These are phyloP conservation scores for Drosophila nikananu DNA, from an alignment of 1,140 invertebrate species.

Conservation along the genomic window DNA sequence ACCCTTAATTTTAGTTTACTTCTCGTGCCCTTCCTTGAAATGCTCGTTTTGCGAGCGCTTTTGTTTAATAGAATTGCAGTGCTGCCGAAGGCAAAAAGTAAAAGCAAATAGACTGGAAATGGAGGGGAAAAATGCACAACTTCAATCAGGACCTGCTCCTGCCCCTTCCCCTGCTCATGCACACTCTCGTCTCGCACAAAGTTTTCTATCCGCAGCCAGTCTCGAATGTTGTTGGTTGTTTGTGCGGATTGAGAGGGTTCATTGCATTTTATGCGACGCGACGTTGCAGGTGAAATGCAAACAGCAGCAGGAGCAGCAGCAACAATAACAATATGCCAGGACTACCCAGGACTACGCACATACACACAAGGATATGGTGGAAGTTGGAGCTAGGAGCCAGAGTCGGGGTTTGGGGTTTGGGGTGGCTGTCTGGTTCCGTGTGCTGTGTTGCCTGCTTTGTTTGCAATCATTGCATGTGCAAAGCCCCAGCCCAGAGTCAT, in stretches of 20 bases:
- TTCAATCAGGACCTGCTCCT: slow-evolving; percentile 28
- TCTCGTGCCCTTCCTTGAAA: slow-evolving; percentile 18
- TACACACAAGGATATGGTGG: slow-evolving; percentile 23
- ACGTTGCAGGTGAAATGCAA: slow-evolving; percentile 80
- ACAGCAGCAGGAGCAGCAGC: slow-evolving; percentile 44
- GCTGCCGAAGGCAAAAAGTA: slow-evolving; percentile 58
- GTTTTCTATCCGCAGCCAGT: slow-evolving; percentile 54
- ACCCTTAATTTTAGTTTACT: not conserved
- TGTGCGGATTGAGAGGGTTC: slow-evolving; percentile 58
- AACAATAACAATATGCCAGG: slow-evolving; percentile 58
- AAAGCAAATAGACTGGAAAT: slow-evolving; percentile 81
- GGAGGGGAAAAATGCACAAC: slow-evolving; percentile 72
- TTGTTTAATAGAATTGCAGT: slow-evolving; percentile 36
- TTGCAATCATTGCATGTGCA: slow-evolving; percentile 68
- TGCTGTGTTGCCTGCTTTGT: slow-evolving; percentile 51
- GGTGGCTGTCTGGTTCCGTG: slow-evolving; percentile 10
- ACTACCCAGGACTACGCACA: slow-evolving; percentile 38
- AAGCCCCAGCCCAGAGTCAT: slow-evolving; percentile 24
- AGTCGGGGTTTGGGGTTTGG: not conserved
- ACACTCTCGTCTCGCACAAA: slow-evolving; percentile 20
- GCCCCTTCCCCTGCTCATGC: not conserved
- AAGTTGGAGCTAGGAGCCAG: slow-evolving; percentile 9
- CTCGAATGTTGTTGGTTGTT: slow-evolving; percentile 40
- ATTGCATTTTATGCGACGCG: slow-evolving; percentile 80
- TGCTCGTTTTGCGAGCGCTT: slow-evolving; percentile 26